These are phyloP conservation scores for Crotalus viridis DNA, from an alignment of 2,113 vertebrate genomes.

Conservation along the genomic window DNA sequence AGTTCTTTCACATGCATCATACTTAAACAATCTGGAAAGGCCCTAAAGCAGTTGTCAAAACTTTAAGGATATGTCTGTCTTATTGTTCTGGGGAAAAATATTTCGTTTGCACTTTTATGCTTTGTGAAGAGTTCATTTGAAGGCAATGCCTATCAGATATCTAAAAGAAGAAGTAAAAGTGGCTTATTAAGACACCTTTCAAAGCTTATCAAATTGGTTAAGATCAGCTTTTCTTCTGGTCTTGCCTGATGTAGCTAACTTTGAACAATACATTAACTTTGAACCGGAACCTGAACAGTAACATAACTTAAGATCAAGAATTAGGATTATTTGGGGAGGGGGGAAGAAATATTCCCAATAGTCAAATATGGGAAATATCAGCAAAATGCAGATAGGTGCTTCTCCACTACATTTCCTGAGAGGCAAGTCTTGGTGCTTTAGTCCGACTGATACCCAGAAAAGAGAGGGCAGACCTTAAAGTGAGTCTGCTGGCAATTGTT, in stretches of 20 bases:
- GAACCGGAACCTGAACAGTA: no score
- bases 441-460: neutral
- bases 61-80: neutral
- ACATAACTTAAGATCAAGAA: neutral
- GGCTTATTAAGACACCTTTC: neutral
- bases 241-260: neutral
- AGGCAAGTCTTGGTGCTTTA: neutral
- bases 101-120: neutral
- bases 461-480: neutral
- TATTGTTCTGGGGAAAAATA: neutral
- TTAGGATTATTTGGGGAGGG: neutral
- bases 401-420: neutral
- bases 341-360: neutral
- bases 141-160: neutral
- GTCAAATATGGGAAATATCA: neutral
- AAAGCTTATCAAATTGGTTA: neutral
- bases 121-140: neutral
- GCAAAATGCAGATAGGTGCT: neutral
- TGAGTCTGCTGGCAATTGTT: neutral
- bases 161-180: neutral
- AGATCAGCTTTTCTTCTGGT: neutral
- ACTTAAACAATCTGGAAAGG: neutral
- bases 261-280: no score
- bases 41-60: neutral
- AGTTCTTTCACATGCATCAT: neutral